A percentile compares a stretch with the other conserved stretches of the same genome.
phyloP scores from a whole-genome alignment of 2,113 vertebrate species.

The Salminus brasiliensis region DNA sequence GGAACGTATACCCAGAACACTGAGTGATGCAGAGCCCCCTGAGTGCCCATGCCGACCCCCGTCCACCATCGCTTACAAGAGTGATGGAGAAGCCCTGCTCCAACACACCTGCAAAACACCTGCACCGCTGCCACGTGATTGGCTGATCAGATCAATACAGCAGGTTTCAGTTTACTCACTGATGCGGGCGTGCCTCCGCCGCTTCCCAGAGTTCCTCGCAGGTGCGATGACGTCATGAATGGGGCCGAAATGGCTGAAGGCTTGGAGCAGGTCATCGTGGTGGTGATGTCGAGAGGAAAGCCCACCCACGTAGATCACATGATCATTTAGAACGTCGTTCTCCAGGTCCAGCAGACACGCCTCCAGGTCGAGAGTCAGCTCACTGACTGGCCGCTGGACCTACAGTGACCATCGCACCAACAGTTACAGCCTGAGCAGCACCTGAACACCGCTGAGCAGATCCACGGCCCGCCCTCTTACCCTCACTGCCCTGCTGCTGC shows the following conservation, averaged over 20 bases:
- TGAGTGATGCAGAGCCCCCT: no score
- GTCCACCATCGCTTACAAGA: no score
- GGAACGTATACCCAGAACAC: no score
- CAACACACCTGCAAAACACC: no score
- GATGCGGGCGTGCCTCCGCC: constrained; percentile 76
- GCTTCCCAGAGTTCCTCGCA: constrained; percentile 66
- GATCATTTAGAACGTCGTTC: constrained; percentile 72
- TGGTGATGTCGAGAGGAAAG: not conserved
- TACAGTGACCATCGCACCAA: constrained; percentile 46
- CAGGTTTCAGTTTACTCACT: constrained; percentile 66
- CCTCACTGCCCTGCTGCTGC: constrained; percentile 60
- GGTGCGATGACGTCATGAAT: constrained; percentile 74
- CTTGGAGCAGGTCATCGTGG: constrained; percentile 64
- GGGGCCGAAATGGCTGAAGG: constrained; percentile 71
- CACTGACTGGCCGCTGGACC: constrained; percentile 83
- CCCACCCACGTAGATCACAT: constrained; percentile 74
- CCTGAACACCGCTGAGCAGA: no score
- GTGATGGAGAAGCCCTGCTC: no score
- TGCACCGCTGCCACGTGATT: no score
- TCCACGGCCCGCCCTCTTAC: no score
- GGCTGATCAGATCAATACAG: not conserved
- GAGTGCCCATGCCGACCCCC: no score
- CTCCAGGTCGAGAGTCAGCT: constrained; percentile 79
- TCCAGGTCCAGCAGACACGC: constrained; percentile 73
- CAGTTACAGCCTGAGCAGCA: no score